phyloP scores from a whole-genome alignment of 2,888 invertebrate genomes.

The Abrostola tripartita region DNA sequence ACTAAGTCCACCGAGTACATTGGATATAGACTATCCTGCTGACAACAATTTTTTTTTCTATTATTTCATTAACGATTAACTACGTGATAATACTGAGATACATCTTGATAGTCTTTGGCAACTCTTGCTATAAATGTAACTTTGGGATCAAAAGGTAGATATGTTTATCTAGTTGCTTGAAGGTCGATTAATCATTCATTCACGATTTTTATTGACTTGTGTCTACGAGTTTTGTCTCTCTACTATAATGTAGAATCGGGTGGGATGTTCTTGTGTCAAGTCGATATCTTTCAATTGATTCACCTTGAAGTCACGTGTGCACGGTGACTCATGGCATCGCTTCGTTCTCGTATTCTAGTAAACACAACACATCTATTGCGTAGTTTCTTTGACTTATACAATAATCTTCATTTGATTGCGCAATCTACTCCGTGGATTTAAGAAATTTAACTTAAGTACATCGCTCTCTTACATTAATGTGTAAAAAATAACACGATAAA shows the following conservation, averaged over 20 bases:
- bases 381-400: conserved; percentile 54
- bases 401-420: conserved; percentile 44
- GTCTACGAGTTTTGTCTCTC: conserved; percentile 36
- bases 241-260: conserved; percentile 35
- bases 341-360: conserved; percentile 54
- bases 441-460: conserved; percentile 12
- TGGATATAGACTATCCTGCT: neutral
- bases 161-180: conserved; percentile 47
- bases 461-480: conserved; percentile 3
- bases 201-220: conserved; percentile 35
- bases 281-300: conserved; percentile 64
- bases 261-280: conserved; percentile 48
- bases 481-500: too few species aligned
- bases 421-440: conserved; percentile 33
- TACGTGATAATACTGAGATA: too few species aligned
- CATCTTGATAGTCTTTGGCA: too few species aligned
- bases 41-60: too few species aligned
- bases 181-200: conserved; percentile 47
- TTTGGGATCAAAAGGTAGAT: too few species aligned
- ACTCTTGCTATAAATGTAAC: too few species aligned
- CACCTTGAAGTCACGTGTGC: conserved; percentile 80
- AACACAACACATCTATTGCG: conserved; percentile 66
- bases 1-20: conserved; percentile 16
- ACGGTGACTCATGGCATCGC: conserved; percentile 69
- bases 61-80: too few species aligned